A percentile compares a stretch with the other conserved stretches of the same genome.
Conservation (phyloP, 2,888 invertebrate genomes). For the Apamea crenata region DNA sequence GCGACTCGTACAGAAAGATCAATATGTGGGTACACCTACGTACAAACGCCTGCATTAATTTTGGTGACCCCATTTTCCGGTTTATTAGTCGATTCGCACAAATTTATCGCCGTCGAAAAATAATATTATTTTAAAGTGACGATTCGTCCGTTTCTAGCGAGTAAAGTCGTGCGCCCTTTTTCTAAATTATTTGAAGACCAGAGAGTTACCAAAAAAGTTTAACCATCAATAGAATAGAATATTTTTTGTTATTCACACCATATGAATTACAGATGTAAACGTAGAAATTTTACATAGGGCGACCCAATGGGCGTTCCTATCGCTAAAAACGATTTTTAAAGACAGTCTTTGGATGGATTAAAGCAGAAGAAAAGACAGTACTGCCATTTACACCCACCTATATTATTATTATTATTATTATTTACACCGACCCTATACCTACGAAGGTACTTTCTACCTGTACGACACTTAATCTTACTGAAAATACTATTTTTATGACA, state of each 20-base stretch:
- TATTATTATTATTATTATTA: no score
- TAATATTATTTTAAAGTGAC: no score
- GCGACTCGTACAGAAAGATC: no score
- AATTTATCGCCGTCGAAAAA: no score
- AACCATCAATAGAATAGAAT: background rate
- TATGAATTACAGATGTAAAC: background rate
- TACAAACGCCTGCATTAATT: no score
- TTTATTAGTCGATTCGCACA: no score
- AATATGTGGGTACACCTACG: no score
- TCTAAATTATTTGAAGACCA: no score
- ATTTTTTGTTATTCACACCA: background rate
- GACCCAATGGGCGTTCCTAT: background rate
- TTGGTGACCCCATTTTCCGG: no score
- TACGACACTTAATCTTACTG: background rate
- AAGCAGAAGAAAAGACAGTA: background rate
- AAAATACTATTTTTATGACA: conserved; percentile 25
- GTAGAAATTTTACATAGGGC: background rate
- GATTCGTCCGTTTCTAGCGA: no score
- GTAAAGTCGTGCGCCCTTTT: no score
- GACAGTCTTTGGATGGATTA: background rate
- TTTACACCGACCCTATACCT: background rate
- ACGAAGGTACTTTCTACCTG: background rate
- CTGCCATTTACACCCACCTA: background rate
- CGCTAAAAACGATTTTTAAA: background rate
- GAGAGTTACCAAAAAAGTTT: no score